Percentiles rank a stretch among this genome's conserved stretches.
Evolutionary conservation across 2,888 invertebrate species (phyloP).

Genomic region (Lepidonotus clava): DNA sequence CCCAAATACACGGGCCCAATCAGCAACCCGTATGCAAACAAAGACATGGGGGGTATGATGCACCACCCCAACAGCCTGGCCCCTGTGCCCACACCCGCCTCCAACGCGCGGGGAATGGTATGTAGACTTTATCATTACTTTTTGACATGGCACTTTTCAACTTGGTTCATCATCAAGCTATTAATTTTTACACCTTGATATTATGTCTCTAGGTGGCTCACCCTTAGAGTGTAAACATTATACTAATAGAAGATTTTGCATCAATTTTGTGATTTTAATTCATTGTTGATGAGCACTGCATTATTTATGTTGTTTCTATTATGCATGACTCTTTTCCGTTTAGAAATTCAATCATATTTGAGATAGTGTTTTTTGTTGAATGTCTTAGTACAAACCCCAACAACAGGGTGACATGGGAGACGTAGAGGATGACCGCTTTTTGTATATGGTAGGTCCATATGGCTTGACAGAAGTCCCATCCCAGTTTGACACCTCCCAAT

Average conservation of each 20-base stretch:
- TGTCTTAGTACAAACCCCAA: neutral
- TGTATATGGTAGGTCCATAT: conserved; percentile 20
- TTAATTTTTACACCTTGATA: neutral
- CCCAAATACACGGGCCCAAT: conserved; percentile 4
- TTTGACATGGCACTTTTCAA: too few relatives aligned
- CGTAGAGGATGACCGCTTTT: neutral
- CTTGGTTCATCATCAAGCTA: neutral
- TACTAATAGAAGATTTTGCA: too few relatives aligned
- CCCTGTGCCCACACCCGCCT: conserved; percentile 71
- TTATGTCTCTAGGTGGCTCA: neutral
- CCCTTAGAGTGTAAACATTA: too few relatives aligned
- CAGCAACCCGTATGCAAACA: neutral
- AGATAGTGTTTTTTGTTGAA: too few relatives aligned
- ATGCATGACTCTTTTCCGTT: too few relatives aligned
- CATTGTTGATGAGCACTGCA: too few relatives aligned
- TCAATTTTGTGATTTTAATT: too few relatives aligned
- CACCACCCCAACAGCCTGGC: conserved; percentile 66
- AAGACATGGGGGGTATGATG: neutral
- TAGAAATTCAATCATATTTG: too few relatives aligned
- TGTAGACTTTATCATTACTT: too few relatives aligned
- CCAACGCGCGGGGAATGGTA: conserved; percentile 50
- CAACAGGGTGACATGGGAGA: neutral
- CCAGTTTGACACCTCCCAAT: neutral
- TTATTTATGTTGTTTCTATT: too few relatives aligned
- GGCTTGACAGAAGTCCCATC: neutral